phyloP scores from a whole-genome alignment of 53 echinoderm and acorn worm species.

The Temnopleurus reevesii region DNA sequence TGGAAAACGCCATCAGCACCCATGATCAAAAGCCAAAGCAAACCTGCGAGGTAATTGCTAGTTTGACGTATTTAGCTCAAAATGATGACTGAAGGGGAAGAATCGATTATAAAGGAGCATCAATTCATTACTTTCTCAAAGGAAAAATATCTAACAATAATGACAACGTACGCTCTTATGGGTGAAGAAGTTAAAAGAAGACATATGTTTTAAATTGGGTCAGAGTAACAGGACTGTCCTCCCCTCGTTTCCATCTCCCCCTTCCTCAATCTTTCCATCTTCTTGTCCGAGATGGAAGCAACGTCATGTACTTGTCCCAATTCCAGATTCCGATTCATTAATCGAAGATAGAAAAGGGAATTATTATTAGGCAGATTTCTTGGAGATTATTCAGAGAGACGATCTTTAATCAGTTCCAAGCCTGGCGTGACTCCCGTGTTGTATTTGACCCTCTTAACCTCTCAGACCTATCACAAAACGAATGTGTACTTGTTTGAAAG shows the following conservation, averaged over 20 bases:
- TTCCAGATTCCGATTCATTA: not conserved
- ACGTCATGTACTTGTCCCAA: conserved; percentile 36
- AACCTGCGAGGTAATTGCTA: no score
- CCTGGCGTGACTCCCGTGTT: not conserved
- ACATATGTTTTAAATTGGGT: conserved; percentile 31
- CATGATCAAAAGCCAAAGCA: no score
- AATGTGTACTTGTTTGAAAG: no score
- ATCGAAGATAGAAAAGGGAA: not conserved
- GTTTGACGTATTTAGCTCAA: no score
- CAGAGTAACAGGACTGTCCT: not conserved
- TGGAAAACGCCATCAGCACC: no score
- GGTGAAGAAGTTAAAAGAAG: not conserved
- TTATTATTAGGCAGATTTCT: no score
- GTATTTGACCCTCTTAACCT: not conserved
- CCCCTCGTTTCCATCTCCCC: conserved; percentile 10
- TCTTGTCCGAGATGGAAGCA: conserved; percentile 30
- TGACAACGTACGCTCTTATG: no score
- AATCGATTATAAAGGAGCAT: not conserved
- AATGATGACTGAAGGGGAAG: not conserved
- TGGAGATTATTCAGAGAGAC: conserved; percentile 18
- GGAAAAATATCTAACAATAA: no score
- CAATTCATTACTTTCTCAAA: not conserved
- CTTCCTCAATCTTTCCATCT: not conserved
- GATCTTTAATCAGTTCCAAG: not conserved
- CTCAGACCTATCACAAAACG: no score